Conservation (phyloP, 2,888 invertebrate species). For the Chrysodeixis includens region DNA sequence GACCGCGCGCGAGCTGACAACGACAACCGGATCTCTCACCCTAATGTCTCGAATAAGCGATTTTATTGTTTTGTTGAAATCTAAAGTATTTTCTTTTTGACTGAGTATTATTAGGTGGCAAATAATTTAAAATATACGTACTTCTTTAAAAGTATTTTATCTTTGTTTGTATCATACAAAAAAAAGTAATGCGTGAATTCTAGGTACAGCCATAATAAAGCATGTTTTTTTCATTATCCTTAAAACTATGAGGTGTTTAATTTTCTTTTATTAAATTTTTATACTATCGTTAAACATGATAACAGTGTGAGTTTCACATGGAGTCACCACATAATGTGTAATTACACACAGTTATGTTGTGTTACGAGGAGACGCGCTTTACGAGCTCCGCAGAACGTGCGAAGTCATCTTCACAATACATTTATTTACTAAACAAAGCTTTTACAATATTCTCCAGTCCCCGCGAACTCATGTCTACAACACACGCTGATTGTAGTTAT, state of each 20-base stretch:
- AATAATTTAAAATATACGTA: no score
- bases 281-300: neutral
- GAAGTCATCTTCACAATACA: neutral
- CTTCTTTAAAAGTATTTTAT: no score
- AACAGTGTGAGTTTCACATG: neutral
- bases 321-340: neutral
- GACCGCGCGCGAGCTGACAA: slow-evolving; percentile 18
- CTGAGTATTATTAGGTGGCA: no score
- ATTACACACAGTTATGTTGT: slow-evolving; percentile 4
- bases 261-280: neutral
- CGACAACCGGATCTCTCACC: slow-evolving; percentile 41
- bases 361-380: neutral
- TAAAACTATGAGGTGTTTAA: no score
- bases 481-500: no score
- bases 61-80: neutral
- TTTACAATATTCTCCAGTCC: no score
- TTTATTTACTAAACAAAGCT: neutral
- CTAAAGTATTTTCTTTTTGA: no score
- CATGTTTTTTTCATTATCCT: no score
- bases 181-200: no score
- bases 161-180: no score
- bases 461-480: no score
- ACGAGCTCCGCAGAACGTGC: neutral
- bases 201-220: no score
- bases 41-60: slow-evolving; percentile 5